A percentile compares a stretch with the other conserved stretches of the same genome.
These are phyloP conservation scores for Camponotus fellah DNA, from an alignment of 2,888 invertebrate genomes.

Conservation along the genomic window DNA sequence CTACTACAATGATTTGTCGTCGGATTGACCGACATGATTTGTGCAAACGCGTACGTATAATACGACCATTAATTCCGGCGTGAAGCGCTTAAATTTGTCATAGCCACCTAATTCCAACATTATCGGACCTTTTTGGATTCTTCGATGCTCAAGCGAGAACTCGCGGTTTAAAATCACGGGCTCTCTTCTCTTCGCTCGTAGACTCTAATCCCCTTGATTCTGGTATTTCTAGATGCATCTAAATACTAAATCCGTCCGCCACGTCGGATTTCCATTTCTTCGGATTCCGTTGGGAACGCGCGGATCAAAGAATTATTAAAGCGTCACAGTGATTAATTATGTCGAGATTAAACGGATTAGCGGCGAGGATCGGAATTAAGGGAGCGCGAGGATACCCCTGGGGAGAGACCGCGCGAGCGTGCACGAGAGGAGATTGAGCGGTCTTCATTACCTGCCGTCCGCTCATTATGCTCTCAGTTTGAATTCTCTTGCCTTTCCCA, in stretches of 20 bases:
- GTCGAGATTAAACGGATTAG: slow-evolving; percentile 78
- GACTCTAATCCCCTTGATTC: slow-evolving; percentile 14
- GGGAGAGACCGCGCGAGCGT: slow-evolving; percentile 70
- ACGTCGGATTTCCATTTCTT: slow-evolving; percentile 40
- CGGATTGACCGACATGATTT: slow-evolving; percentile 25
- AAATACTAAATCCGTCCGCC: background rate
- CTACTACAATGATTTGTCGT: slow-evolving; percentile 4
- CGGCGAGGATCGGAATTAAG: slow-evolving; percentile 70
- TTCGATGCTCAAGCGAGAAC: background rate
- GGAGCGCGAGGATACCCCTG: slow-evolving; percentile 69
- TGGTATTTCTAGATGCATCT: slow-evolving; percentile 13
- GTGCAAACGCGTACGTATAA: slow-evolving; percentile 2
- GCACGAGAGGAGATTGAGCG: slow-evolving; percentile 77
- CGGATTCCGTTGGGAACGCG: slow-evolving; percentile 16
- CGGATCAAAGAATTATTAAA: slow-evolving; percentile 74
- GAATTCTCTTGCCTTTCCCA: slow-evolving; percentile 68
- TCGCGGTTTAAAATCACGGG: background rate
- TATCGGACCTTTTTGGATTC: background rate
- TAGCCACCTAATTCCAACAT: background rate
- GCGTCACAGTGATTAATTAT: slow-evolving; percentile 78
- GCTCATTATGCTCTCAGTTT: slow-evolving; percentile 83
- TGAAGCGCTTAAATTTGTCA: background rate
- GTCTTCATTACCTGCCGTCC: slow-evolving; percentile 82
- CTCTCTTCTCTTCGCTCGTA: background rate
- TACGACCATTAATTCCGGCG: slow-evolving; percentile 22